Percentiles rank a stretch among this genome's conserved stretches.
Conservation (phyloP, 2,113 vertebrate species). For the Lycocorax pyrrhopterus region DNA sequence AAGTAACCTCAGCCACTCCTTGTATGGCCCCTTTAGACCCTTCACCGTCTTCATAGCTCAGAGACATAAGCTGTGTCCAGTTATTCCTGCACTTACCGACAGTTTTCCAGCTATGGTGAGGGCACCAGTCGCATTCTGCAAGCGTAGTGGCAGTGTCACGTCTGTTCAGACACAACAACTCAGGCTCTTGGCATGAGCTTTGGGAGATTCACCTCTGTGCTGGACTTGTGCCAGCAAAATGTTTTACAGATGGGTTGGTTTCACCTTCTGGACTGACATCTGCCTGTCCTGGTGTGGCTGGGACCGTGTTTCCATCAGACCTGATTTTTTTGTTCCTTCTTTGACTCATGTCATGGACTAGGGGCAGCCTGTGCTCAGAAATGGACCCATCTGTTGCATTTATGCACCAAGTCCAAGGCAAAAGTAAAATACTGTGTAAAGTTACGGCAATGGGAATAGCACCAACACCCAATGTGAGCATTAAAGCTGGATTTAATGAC, state of each 20-base stretch:
- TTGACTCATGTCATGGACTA: not conserved
- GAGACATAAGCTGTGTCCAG: not conserved
- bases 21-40: not conserved
- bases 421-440: not conserved
- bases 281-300: not conserved
- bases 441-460: not conserved
- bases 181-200: not conserved
- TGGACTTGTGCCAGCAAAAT: not conserved
- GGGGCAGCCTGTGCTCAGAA: not conserved
- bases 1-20: not conserved
- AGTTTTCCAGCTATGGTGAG: not conserved
- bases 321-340: not conserved
- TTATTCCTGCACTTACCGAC: not conserved
- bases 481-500: not conserved
- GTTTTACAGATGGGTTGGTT: not conserved
- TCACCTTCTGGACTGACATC: not conserved
- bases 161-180: not conserved
- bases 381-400: not conserved
- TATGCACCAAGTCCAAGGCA: not conserved
- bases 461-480: not conserved
- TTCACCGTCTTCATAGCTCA: not conserved
- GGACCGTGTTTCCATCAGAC: not conserved
- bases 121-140: not conserved
- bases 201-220: not conserved
- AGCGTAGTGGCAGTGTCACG: not conserved